Evolutionary conservation across 2,888 invertebrate genomes (phyloP), one percentile per base, ranked within the genome.

Genomic region (Heliconius ismenius): DNA sequence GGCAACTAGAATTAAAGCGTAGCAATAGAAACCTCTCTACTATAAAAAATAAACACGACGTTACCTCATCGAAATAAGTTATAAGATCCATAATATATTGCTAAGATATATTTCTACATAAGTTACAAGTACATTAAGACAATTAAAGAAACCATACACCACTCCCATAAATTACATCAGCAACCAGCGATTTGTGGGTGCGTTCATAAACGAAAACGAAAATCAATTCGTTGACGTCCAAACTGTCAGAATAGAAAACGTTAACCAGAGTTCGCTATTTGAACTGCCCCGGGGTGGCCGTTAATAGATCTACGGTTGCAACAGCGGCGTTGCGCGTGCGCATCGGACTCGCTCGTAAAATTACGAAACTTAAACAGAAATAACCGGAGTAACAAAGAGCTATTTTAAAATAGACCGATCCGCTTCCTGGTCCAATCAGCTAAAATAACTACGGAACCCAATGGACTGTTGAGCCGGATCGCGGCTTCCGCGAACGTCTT

Each of bases 291-390:
- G 86, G 89, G 91, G 88, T 76, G 84, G 87, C 89, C 88, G 89
- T 88, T 91, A 91, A 91, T 91, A 92, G 87, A 86, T 79, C 80
- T 79, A 86, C 84, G 85, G 87, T 92, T 91, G 90, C 91, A 91
- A 87, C 90, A 90, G 86, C 84, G 84, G 39, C 67, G 67, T 43
- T 82, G 86, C 87, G 88, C 88, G 85, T 83, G 87, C 90, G 91
- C 92, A 90, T 90, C 89, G 84, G 85, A 83, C 84, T 89, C 91
- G 91, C 84, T 90, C 91, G 91, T 91, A 91, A 92, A 92, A 86
- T 92, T 92, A 92, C 92, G 93, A 92, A 93, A 93, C 91, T 89
- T 90, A 90, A 90, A 92, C 91, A 91, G 91, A 93, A 92, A 92
- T 91, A 93, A 89, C 90, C 76, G 81, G 83, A 79, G 88, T 91